Conservation (phyloP, 2,113 vertebrate genomes). For the Cryptomyrus ogoouensis region DNA sequence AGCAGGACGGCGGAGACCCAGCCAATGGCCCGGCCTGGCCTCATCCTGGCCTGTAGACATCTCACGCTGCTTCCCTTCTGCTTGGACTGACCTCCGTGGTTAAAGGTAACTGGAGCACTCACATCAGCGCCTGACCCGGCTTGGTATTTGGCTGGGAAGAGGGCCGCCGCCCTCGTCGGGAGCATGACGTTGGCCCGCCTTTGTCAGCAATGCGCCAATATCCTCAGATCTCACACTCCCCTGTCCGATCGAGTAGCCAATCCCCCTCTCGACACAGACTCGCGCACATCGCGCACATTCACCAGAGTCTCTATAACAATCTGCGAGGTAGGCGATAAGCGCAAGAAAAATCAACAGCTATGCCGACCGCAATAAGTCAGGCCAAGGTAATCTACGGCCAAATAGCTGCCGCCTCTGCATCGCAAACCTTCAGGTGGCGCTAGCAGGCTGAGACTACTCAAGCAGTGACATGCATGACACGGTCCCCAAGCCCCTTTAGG, state of each 20-base stretch:
- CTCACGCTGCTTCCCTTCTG: neutral
- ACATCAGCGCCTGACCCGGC: neutral
- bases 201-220: neutral
- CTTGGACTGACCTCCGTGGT: neutral
- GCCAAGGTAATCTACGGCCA: no score
- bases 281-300: neutral
- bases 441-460: neutral
- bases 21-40: neutral
- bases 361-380: neutral
- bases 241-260: no score
- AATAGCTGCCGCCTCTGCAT: neutral
- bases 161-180: neutral
- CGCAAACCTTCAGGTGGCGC: neutral
- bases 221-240: neutral
- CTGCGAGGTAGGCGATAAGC: neutral
- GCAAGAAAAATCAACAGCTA: neutral
- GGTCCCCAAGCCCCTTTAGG: neutral
- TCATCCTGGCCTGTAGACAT: neutral
- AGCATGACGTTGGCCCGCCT: neutral
- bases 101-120: conserved; percentile 2
- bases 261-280: neutral
- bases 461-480: neutral
- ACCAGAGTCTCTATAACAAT: neutral
- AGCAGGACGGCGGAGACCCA: neutral
- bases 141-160: neutral